Evolutionary conservation across 2,797 vertebrate genomes (phyloP), one percentile per base, ranked within the genome.

Genomic region (Pipistrellus pipistrellus): DNA sequence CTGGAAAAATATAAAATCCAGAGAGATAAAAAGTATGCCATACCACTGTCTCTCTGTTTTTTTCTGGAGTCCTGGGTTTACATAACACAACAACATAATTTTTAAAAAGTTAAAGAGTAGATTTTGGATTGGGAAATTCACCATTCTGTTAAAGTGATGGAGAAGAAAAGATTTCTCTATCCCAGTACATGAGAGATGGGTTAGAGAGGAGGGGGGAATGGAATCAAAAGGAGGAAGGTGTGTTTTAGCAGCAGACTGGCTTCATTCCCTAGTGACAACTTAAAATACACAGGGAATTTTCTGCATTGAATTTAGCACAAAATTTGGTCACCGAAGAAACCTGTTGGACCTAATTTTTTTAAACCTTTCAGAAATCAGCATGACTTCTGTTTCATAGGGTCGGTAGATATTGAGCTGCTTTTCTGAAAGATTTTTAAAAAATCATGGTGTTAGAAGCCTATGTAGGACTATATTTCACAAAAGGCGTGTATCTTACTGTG

Each of bases 321-420:
- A 89, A 78, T 95, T 53, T 95, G 32, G 27, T 87, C 81, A 78
- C 15, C 73, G 30, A 83, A 95, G 27, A 95, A 38, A 25, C 17
- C 27, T 51, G 13, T 81, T 77, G 51, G 32, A 75, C 23, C 48
- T 35, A 35, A 2, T 35, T 44, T 86, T 85, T 94, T 85, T 85
- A 72, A 32, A 85, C 48, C 15, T 83, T 73, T 93, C 44, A 46
- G 27, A 95, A 92, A 83, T 51, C 95, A 93, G 91, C 82, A 90
- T 78, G 91, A 27, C 38, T 85, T 94, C 80, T 81, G 21, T 71
- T 89, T 88, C 86, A 88, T 18, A 68, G 68, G 41, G 38, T 77
- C 92, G 64, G 27, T 83, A 76, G 75, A 38, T 94, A 96, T 0
- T 83, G 81, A 93, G 17, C 0, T 0, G 41, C n/a, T 76, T 93